Base-by-base conservation (phyloP, 1,140 invertebrate species). In the Achroia grisella region DNA sequence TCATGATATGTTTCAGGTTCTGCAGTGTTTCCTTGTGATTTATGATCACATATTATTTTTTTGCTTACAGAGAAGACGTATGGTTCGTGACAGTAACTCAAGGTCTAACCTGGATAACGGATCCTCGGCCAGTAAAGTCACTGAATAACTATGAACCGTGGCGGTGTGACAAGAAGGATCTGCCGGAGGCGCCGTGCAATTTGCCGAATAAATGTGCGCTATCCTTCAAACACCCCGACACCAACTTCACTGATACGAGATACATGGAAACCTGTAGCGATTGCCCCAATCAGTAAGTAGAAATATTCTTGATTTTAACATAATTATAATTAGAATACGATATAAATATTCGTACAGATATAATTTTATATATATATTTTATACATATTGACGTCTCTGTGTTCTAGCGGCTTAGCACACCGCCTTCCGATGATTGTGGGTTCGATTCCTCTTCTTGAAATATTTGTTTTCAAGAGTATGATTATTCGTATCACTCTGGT, bases 51-150 rank as follows among this genome's bases (percentile, higher is more conserved):
- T 23, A 35, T 47, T 56, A 40, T 62, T 51, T 49, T 49, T 48
- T 60, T 44, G 56, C 41, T 87, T 74, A 5, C 78, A 95, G 94
- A 58, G 89, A 92, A 48, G 95, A 97, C 67, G 95, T 97, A 4
- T 97, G 94, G 87, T 95, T 96, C 64, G 93, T 97, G 4, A 97
- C 95, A 0, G 89, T 91, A n/a, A 96, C 95, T 0, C 95, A 98
- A 87, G 91, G 94, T 13, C 82, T 97, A 12, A 92, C 93, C 10
- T 97, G 95, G 94, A 94, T 97, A 81, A 96, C 94, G 1, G 94
- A 97, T 62, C 95, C 96, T 0, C 91, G 91, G 66, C 82, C 93
- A 10, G 70, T 89, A 1, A 92, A 91, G 56, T 77, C 90, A 9
- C 69, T 97, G 1, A 88, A 83, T 56, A 91, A 90, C 55, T 96